A percentile compares a stretch with the other conserved stretches of the same genome.
phyloP scores from a whole-genome alignment of 2,797 vertebrate species.

The Pygocentrus nattereri region DNA sequence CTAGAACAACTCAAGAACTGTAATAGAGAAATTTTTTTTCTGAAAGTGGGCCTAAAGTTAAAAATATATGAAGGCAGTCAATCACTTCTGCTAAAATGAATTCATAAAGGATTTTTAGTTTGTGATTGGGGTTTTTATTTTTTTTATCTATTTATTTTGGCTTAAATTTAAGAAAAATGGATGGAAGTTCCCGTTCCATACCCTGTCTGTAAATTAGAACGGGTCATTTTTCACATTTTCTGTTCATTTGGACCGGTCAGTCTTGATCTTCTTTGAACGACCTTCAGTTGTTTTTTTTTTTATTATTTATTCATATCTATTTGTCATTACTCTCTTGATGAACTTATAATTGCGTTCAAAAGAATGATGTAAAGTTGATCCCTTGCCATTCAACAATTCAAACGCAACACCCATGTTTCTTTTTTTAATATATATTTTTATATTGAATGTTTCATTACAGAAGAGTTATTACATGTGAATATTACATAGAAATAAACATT shows the following conservation, averaged over 20 bases:
- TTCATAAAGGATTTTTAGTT: no score
- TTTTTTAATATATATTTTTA: constrained; percentile 41
- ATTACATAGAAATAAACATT: constrained; percentile 44
- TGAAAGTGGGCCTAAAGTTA: not conserved
- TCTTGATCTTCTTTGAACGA: not conserved
- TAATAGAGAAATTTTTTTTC: not conserved
- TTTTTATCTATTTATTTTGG: no score
- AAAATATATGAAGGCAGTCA: not conserved
- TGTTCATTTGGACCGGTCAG: constrained; percentile 9
- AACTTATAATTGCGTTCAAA: constrained; percentile 17
- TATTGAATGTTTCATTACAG: constrained; percentile 36
- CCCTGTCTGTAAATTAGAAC: no score
- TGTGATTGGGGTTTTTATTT: no score
- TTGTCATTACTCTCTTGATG: not conserved
- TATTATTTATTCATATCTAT: constrained; percentile 6
- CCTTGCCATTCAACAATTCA: constrained; percentile 2
- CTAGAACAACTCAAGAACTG: not conserved
- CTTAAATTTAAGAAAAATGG: not conserved
- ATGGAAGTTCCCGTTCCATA: no score
- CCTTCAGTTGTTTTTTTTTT: not conserved
- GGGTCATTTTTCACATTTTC: not conserved
- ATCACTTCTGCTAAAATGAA: not conserved
- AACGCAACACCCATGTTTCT: not conserved
- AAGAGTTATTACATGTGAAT: constrained; percentile 24
- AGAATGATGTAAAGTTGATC: constrained; percentile 21